phyloP scores from a whole-genome alignment of 2,797 vertebrate species.

The Spheniscus humboldti region DNA sequence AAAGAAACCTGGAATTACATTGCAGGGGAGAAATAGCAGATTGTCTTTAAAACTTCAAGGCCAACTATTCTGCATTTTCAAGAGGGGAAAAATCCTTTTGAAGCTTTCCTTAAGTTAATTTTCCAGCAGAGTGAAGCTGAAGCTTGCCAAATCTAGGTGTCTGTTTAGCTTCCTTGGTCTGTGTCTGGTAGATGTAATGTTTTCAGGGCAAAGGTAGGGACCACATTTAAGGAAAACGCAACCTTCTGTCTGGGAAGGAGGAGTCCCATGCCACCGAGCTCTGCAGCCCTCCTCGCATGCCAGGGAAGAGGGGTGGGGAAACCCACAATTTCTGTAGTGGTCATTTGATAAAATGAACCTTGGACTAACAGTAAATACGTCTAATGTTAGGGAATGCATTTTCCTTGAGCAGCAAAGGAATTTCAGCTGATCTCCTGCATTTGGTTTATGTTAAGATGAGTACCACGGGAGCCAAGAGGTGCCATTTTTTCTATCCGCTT shows the following conservation, averaged over 20 bases:
- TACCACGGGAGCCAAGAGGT: not conserved
- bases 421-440: slow-evolving; percentile 3
- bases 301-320: not conserved
- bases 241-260: not conserved
- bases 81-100: not conserved
- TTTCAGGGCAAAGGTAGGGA: not conserved
- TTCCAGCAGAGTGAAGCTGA: not conserved
- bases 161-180: not conserved
- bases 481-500: not conserved
- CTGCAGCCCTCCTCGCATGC: not conserved
- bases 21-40: not conserved
- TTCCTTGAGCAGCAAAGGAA: not conserved
- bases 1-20: not conserved
- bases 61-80: not conserved
- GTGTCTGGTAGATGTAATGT: not conserved
- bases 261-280: not conserved
- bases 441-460: not conserved
- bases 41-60: not conserved
- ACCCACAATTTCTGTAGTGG: not conserved
- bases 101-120: not conserved
- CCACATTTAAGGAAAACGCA: not conserved
- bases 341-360: not conserved
- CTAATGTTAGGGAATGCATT: not conserved
- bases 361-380: not conserved
- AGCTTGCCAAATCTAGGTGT: not conserved